Evolutionary conservation across 2,888 invertebrate species (phyloP).

Genomic region (Eupeodes luniger): DNA sequence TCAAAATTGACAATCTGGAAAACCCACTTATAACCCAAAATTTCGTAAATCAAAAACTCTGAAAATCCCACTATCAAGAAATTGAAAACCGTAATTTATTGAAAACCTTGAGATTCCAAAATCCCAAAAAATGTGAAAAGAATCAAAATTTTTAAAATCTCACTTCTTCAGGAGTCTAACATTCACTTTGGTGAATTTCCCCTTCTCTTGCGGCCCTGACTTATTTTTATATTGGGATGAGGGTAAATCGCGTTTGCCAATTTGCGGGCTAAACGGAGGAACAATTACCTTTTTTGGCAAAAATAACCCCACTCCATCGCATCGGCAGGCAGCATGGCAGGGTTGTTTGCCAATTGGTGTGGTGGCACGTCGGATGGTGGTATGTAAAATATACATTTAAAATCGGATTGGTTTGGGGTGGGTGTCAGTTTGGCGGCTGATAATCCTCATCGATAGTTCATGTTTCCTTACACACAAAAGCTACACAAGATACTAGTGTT

Average conservation of each 20-base stretch:
- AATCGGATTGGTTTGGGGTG: slow-evolving; percentile 55
- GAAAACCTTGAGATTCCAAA: no score
- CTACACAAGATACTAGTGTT: slow-evolving; percentile 45
- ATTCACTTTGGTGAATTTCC: slow-evolving; percentile 19
- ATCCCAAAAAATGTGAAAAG: no score
- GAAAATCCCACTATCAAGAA: no score
- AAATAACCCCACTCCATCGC: slow-evolving; percentile 10
- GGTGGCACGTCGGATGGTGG: not conserved
- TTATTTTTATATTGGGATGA: not conserved
- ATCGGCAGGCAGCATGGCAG: not conserved
- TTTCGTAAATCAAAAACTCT: no score
- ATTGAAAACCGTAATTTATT: no score
- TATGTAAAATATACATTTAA: not conserved
- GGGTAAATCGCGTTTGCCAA: slow-evolving; percentile 72
- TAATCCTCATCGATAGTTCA: slow-evolving; percentile 76
- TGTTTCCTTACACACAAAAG: slow-evolving; percentile 48
- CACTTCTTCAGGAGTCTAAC: no score
- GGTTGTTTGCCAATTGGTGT: slow-evolving; percentile 62
- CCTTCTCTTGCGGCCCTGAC: not conserved
- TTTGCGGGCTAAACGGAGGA: slow-evolving; percentile 75
- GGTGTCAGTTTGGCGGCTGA: slow-evolving; percentile 62
- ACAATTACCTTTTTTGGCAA: slow-evolving; percentile 62
- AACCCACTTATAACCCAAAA: no score
- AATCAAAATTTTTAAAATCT: no score
- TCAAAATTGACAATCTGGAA: no score